These are phyloP conservation scores for Acromyrmex charruanus DNA, from an alignment of 1,140 invertebrate species.

Conservation along the genomic window DNA sequence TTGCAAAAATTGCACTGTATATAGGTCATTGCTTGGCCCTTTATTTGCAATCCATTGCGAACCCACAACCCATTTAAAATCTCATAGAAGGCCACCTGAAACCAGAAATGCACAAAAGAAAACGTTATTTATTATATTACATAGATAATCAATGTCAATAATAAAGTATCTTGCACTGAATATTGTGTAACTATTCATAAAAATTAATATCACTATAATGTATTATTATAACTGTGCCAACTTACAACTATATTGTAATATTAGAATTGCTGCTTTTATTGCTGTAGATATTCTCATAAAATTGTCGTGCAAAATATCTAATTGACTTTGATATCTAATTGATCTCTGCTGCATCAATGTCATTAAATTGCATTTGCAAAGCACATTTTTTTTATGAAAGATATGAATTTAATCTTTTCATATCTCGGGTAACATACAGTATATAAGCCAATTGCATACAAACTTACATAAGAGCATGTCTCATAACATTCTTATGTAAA, in stretches of 20 bases:
- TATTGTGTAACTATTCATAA: background rate
- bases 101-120: conserved; percentile 67
- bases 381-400: background rate
- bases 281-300: conserved; percentile 7
- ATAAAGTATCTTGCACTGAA: background rate
- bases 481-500: conserved; percentile 22
- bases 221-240: background rate
- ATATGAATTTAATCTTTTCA: conserved; percentile 8
- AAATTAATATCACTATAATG: background rate
- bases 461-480: conserved; percentile 31
- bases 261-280: too few relatives aligned
- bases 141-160: background rate
- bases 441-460: background rate
- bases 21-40: conserved; percentile 99
- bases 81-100: conserved; percentile 97
- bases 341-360: background rate
- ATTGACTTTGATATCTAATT: background rate
- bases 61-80: conserved; percentile 98
- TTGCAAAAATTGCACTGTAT: conserved; percentile 99
- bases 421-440: background rate
- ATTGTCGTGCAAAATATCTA: background rate
- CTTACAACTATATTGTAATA: background rate
- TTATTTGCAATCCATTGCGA: conserved; percentile 98
- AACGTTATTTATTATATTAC: conserved; percentile 24
- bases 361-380: background rate